Conservation (phyloP, 2,888 invertebrate species). For the Ophion costatus region DNA sequence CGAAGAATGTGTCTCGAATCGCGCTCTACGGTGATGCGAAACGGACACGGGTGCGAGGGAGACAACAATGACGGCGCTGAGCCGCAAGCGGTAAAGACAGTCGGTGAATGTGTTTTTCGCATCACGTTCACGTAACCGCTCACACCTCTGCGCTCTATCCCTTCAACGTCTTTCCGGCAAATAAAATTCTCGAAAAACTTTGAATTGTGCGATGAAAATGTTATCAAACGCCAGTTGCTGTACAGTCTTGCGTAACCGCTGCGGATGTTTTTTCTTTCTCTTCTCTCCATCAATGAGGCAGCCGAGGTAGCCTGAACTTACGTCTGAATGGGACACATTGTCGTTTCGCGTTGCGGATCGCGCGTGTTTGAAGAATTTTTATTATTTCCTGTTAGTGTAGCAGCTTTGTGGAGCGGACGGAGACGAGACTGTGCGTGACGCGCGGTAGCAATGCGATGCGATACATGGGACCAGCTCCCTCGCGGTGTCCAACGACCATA, state of each 20-base stretch:
- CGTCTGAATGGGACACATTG: constrained; percentile 9
- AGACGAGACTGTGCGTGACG: constrained; percentile 26
- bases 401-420: constrained; percentile 24
- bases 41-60: background rate
- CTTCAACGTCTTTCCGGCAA: background rate
- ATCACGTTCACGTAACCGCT: background rate
- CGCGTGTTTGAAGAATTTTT: constrained; percentile 40
- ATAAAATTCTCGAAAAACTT: too few relatives aligned
- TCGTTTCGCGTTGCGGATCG: background rate
- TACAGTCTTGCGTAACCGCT: background rate
- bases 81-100: background rate
- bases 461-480: constrained; percentile 16
- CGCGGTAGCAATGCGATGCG: background rate
- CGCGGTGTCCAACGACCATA: constrained; percentile 15
- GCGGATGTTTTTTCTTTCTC: background rate
- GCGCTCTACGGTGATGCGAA: background rate
- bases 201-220: background rate
- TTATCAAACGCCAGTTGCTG: background rate
- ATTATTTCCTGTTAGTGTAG: constrained; percentile 42
- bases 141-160: background rate
- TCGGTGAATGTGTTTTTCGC: background rate
- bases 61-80: background rate
- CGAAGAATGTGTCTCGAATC: background rate
- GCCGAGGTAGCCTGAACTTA: background rate
- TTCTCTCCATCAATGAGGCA: background rate